phyloP scores from a whole-genome alignment of 2,888 invertebrate genomes.

The Melanophora roralis region DNA sequence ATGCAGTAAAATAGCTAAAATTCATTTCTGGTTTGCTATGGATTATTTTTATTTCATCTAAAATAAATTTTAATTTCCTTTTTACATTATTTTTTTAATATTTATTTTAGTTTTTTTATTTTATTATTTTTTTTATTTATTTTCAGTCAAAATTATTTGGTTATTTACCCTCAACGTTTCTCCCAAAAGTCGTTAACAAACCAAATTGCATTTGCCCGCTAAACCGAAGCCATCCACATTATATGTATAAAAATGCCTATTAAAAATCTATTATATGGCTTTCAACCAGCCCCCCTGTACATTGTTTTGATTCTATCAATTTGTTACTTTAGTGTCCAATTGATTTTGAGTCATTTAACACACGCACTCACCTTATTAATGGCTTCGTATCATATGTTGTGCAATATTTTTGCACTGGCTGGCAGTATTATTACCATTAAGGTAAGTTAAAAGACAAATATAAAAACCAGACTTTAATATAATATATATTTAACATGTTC shows the following conservation, averaged over 20 bases:
- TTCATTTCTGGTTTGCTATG: background rate
- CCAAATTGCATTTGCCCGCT: background rate
- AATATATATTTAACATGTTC: background rate
- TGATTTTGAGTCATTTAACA: conserved; percentile 91
- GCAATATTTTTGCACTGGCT: conserved; percentile 91
- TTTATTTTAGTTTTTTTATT: background rate
- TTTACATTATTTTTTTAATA: background rate
- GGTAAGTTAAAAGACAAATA: conserved; percentile 78
- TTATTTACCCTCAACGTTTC: background rate
- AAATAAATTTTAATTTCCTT: too few relatives aligned
- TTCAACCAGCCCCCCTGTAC: conserved; percentile 86
- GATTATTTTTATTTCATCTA: background rate
- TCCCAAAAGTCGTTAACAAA: background rate
- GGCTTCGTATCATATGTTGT: conserved; percentile 96
- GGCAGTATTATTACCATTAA: conserved; percentile 88
- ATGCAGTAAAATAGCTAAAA: too few relatives aligned
- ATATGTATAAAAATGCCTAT: conserved; percentile 83
- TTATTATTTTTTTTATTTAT: conserved; percentile 5
- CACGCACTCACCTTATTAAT: conserved; percentile 94
- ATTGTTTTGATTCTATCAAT: conserved; percentile 85
- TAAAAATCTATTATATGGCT: conserved; percentile 85
- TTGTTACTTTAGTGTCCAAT: conserved; percentile 87
- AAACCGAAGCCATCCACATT: background rate
- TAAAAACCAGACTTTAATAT: background rate
- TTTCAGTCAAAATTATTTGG: conserved; percentile 22